phyloP scores from a whole-genome alignment of 2,888 invertebrate genomes.

The Hemicrepidius hirtus region DNA sequence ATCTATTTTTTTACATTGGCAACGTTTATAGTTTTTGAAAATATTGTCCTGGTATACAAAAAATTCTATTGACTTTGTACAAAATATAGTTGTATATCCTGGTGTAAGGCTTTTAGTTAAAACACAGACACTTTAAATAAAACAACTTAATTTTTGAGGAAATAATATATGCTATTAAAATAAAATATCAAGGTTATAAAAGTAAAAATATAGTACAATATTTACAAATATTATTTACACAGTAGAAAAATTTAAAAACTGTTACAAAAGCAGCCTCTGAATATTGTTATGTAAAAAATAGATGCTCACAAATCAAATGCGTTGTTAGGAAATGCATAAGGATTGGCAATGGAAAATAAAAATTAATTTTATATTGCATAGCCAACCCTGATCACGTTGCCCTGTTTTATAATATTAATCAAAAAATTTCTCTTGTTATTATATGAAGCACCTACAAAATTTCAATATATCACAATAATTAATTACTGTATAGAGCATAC shows the following conservation, averaged over 20 bases:
- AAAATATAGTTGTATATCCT: neutral
- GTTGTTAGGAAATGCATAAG: too few relatives aligned
- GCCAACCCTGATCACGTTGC: too few relatives aligned
- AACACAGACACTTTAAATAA: conserved; percentile 18
- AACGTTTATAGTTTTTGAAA: neutral
- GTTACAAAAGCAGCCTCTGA: conserved; percentile 18
- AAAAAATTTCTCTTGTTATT: too few relatives aligned
- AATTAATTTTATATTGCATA: too few relatives aligned
- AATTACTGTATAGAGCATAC: conserved; percentile 30
- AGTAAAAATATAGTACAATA: conserved; percentile 32
- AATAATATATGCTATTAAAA: neutral
- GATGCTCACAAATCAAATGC: neutral
- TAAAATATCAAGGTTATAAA: conserved; percentile 4
- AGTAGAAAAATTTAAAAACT: neutral
- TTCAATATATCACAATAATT: conserved; percentile 27
- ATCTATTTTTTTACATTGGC: too few relatives aligned
- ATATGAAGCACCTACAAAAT: conserved; percentile 19
- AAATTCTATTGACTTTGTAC: neutral
- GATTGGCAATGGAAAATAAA: too few relatives aligned
- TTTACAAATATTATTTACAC: conserved; percentile 16
- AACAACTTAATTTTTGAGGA: neutral
- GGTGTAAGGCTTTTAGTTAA: neutral
- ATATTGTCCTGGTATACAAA: neutral
- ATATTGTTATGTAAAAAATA: conserved; percentile 14
- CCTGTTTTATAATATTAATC: too few relatives aligned